A percentile compares a stretch with the other conserved stretches of the same genome.
phyloP scores from a whole-genome alignment of 2,113 vertebrate genomes.

The Sander lucioperca region DNA sequence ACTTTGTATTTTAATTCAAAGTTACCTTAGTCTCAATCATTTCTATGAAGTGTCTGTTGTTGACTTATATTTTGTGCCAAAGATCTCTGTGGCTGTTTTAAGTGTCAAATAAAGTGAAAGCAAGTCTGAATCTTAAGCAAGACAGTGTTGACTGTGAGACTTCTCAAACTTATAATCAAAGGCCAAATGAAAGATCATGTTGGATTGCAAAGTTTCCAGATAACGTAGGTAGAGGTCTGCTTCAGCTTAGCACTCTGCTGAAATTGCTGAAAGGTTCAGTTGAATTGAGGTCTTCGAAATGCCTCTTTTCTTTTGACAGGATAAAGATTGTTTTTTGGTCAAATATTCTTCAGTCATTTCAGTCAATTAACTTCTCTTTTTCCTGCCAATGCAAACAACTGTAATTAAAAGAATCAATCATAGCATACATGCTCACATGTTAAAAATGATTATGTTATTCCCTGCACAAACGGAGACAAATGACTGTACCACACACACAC shows the following conservation, averaged over 20 bases:
- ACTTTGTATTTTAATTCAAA: slow-evolving; percentile 31
- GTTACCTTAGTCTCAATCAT: neutral
- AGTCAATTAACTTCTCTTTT: slow-evolving; percentile 11
- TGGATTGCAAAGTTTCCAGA: slow-evolving; percentile 33
- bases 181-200: slow-evolving; percentile 45
- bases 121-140: neutral
- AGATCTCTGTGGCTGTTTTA: neutral
- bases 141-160: neutral
- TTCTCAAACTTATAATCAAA: slow-evolving; percentile 51
- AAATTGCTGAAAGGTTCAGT: slow-evolving; percentile 33
- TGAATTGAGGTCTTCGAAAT: slow-evolving; percentile 44
- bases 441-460: neutral
- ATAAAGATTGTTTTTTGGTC: slow-evolving; percentile 23
- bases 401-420: neutral
- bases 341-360: slow-evolving; percentile 27
- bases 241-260: slow-evolving; percentile 36
- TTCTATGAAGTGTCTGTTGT: neutral
- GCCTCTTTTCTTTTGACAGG: slow-evolving; percentile 23
- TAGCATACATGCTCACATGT: neutral
- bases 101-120: neutral
- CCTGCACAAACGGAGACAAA: neutral
- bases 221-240: slow-evolving; percentile 24
- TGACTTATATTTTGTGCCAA: neutral
- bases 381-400: neutral
- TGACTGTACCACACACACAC: neutral